Percentiles rank a stretch among this genome's conserved stretches.
phyloP scores from a whole-genome alignment of 2,888 invertebrate genomes.

The Drosophila conformis region DNA sequence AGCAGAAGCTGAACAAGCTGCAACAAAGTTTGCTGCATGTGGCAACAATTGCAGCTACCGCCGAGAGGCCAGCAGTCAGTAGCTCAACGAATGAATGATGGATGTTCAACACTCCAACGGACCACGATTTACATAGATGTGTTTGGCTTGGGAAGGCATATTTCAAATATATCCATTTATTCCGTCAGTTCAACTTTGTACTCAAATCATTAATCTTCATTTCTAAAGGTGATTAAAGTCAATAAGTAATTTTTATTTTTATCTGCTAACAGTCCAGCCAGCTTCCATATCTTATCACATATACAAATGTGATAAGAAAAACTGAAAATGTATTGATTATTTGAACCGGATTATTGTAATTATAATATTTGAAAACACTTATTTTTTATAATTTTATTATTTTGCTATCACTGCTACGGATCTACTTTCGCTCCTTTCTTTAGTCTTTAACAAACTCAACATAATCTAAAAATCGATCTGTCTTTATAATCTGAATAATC shows the following conservation, averaged over 20 bases:
- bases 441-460: background rate
- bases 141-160: background rate
- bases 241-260: background rate
- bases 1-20: slow-evolving; percentile 1
- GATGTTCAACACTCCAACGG: background rate
- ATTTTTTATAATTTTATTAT: background rate
- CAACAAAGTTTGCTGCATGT: slow-evolving; percentile 22
- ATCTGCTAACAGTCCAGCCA: background rate
- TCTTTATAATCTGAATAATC: background rate
- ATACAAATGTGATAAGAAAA: background rate
- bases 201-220: background rate
- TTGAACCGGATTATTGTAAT: background rate
- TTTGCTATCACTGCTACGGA: background rate
- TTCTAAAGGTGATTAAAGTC: background rate
- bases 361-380: background rate
- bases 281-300: background rate
- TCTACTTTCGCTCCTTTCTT: background rate
- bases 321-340: background rate
- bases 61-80: slow-evolving; percentile 1
- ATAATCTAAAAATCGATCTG: background rate
- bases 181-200: background rate
- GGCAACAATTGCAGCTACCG: slow-evolving; percentile 36
- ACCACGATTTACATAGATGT: background rate
- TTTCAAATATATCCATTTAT: background rate
- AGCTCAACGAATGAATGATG: slow-evolving; percentile 13